Conservation (phyloP, 2,888 invertebrate genomes). For the Pyrrhia umbra region DNA sequence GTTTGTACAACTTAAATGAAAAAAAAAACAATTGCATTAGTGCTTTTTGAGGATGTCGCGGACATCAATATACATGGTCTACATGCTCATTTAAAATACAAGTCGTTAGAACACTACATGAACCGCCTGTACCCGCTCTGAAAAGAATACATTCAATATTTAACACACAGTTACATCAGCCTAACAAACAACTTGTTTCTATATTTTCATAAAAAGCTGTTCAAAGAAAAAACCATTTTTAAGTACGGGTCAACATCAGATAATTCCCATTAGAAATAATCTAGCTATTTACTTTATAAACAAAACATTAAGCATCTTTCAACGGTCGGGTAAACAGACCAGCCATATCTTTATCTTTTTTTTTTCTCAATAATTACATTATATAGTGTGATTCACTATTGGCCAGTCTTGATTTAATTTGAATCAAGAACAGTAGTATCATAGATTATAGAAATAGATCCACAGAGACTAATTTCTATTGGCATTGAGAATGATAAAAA, state of each 20-base stretch:
- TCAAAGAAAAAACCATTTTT: conserved; percentile 1
- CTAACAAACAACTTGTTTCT: conserved; percentile 5
- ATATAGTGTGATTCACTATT: no score
- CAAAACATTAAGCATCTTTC: background rate
- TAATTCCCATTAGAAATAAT: no score
- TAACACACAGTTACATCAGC: conserved; percentile 32
- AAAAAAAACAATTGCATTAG: no score
- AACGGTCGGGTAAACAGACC: background rate
- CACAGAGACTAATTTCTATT: no score
- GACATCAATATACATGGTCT: no score
- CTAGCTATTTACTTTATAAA: background rate
- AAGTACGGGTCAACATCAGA: background rate
- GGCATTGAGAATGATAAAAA: background rate
- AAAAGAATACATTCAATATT: conserved; percentile 28
- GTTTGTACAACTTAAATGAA: no score
- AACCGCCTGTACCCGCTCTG: conserved; percentile 29
- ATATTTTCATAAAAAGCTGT: background rate
- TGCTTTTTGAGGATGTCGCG: no score
- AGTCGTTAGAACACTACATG: background rate
- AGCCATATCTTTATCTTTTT: background rate
- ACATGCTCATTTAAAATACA: background rate
- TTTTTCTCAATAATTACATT: no score
- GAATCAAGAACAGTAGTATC: background rate
- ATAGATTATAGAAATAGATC: background rate
- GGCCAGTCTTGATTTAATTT: no score